These are phyloP conservation scores for Bruchidius siliquastri DNA, from an alignment of 2,888 invertebrate genomes.

Conservation along the genomic window DNA sequence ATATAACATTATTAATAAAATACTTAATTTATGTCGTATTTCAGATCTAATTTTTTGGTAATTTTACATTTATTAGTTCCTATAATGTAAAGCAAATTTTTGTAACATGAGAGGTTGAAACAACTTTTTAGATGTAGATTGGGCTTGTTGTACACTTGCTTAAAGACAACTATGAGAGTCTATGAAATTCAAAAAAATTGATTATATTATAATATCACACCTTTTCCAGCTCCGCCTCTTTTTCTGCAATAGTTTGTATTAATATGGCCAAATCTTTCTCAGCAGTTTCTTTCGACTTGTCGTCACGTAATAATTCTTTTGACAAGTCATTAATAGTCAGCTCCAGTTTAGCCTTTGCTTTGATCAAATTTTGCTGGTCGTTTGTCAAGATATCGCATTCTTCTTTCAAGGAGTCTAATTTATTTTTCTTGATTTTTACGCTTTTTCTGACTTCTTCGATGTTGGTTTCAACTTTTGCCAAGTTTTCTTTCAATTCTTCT, in stretches of 20 bases:
- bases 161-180: too few relatives aligned
- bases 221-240: slow-evolving; percentile 83
- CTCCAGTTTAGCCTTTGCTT: slow-evolving; percentile 93
- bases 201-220: too few relatives aligned
- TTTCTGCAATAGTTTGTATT: slow-evolving; percentile 81
- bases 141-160: too few relatives aligned
- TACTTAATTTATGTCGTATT: too few relatives aligned
- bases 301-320: slow-evolving; percentile 94
- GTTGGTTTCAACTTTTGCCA: slow-evolving; percentile 69
- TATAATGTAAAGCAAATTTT: too few relatives aligned
- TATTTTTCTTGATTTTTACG: slow-evolving; percentile 85
- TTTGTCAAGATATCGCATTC: slow-evolving; percentile 88
- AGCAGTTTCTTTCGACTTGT: slow-evolving; percentile 86
- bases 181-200: too few relatives aligned
- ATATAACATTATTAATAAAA: too few relatives aligned
- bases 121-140: too few relatives aligned
- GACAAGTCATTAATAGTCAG: slow-evolving; percentile 90
- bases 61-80: too few relatives aligned
- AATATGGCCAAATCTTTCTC: slow-evolving; percentile 84
- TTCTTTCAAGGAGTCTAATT: slow-evolving; percentile 79
- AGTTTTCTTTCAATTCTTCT: slow-evolving; percentile 69
- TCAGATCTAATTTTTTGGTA: too few relatives aligned
- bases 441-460: slow-evolving; percentile 64
- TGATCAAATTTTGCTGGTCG: slow-evolving; percentile 85
- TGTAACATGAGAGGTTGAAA: too few relatives aligned